A percentile compares a stretch with the other conserved stretches of the same genome.
Conservation (phyloP, 2,113 vertebrate genomes). For the Hiodon tergisus region DNA sequence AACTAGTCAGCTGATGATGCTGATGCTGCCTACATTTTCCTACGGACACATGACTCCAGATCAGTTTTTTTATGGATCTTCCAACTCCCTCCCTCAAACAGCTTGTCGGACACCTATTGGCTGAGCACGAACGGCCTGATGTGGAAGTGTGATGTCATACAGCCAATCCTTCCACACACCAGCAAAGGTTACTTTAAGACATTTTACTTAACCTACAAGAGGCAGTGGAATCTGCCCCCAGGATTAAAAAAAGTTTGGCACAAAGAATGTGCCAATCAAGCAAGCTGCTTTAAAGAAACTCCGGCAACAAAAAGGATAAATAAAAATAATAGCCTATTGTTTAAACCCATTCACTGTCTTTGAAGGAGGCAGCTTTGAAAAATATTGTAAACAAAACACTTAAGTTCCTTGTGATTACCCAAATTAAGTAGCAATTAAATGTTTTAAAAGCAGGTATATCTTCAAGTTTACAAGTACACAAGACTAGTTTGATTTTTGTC, state of each 20-base stretch:
- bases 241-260: neutral
- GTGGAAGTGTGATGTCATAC: conserved; percentile 15
- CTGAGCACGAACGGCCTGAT: conserved; percentile 23
- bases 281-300: neutral
- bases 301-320: neutral
- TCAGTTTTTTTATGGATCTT: conserved; percentile 8
- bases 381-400: neutral
- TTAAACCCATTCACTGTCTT: neutral
- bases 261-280: neutral
- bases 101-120: conserved; percentile 8
- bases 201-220: conserved; percentile 14
- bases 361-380: neutral
- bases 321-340: too few relatives aligned
- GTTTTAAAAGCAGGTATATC: too few relatives aligned
- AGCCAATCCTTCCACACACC: neutral
- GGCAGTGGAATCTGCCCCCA: neutral
- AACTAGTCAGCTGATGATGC: neutral
- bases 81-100: conserved; percentile 14
- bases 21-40: conserved; percentile 4
- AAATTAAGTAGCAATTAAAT: too few relatives aligned
- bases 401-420: too few relatives aligned
- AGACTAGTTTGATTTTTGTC: neutral
- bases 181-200: conserved; percentile 24
- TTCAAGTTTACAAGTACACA: too few relatives aligned
- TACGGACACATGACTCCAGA: conserved; percentile 5